Percentiles rank a stretch among this genome's conserved stretches.
Evolutionary conservation across 2,888 invertebrate genomes (phyloP).

Genomic region (Eupithecia exiguata): DNA sequence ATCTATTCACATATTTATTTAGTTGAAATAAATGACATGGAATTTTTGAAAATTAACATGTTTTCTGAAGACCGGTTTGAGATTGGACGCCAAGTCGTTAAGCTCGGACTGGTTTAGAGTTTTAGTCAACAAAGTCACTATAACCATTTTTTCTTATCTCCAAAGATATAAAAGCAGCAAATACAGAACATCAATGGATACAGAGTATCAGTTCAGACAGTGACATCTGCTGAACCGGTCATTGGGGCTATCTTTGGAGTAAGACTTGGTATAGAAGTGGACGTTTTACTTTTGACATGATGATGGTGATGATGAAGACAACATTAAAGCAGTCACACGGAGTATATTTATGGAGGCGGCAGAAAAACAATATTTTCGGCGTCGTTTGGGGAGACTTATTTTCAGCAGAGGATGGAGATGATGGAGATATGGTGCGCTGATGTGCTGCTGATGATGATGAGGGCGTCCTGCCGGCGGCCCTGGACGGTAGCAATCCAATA

Average conservation of each 20-base stretch:
- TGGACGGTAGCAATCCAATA: conserved; percentile 40
- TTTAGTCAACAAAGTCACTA: not conserved
- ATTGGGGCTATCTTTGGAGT: too few species aligned
- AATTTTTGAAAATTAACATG: not conserved
- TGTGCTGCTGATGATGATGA: not conserved
- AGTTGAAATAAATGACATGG: not conserved
- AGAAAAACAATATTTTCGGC: too few species aligned
- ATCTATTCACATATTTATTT: too few species aligned
- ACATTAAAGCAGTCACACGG: too few species aligned
- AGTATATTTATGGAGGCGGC: too few species aligned
- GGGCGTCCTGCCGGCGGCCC: not conserved
- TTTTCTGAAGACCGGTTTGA: conserved; percentile 4
- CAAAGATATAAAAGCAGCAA: not conserved
- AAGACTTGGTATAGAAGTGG: too few species aligned
- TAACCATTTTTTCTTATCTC: not conserved
- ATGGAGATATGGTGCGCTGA: too few species aligned
- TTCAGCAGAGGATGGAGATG: too few species aligned
- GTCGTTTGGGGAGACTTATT: too few species aligned
- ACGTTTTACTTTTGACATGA: too few species aligned
- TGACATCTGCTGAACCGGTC: too few species aligned
- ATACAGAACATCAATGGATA: not conserved
- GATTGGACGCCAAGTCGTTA: not conserved
- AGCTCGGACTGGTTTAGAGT: conserved; percentile 10
- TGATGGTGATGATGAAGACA: not conserved
- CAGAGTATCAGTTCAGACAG: not conserved